Evolutionary conservation across 2,888 invertebrate genomes (phyloP).

Genomic region (Cremastinae sp.): DNA sequence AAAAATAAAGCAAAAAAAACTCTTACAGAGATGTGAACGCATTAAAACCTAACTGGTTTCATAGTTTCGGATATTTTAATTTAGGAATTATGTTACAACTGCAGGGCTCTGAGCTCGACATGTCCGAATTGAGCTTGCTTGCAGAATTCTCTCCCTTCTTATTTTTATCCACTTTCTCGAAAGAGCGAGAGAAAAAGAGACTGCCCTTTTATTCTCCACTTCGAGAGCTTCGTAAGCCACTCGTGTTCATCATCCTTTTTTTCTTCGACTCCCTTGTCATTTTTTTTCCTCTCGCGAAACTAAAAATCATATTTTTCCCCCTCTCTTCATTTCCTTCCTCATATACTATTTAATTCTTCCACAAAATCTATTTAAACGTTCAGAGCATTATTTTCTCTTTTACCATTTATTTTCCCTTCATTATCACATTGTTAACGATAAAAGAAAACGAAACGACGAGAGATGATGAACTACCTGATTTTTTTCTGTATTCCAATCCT

Average conservation of each 20-base stretch:
- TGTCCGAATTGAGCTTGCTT: conserved; percentile 48
- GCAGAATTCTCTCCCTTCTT: conserved; percentile 36
- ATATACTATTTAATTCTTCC: too few relatives aligned
- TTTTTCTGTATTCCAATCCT: too few relatives aligned
- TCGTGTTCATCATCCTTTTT: conserved; percentile 48
- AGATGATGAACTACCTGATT: too few relatives aligned
- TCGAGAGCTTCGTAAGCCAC: conserved; percentile 61
- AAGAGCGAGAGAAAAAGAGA: too few relatives aligned
- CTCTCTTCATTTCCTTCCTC: conserved; percentile 32
- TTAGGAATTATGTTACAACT: conserved; percentile 50
- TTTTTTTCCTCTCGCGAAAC: conserved; percentile 30
- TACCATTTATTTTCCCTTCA: too few relatives aligned
- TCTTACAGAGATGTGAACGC: too few relatives aligned
- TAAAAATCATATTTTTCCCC: background rate
- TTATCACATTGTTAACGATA: too few relatives aligned
- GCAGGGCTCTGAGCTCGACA: conserved; percentile 1
- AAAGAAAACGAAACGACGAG: too few relatives aligned
- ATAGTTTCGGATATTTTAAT: conserved; percentile 50
- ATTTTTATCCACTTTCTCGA: conserved; percentile 68
- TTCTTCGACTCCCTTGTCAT: conserved; percentile 38
- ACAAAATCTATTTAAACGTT: too few relatives aligned
- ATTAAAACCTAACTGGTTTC: conserved; percentile 44
- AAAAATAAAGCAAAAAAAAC: too few relatives aligned
- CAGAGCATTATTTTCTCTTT: too few relatives aligned
- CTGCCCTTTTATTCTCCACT: conserved; percentile 67